These are phyloP conservation scores for Exocentrus adspersus DNA, from an alignment of 2,888 invertebrate genomes.

Conservation along the genomic window DNA sequence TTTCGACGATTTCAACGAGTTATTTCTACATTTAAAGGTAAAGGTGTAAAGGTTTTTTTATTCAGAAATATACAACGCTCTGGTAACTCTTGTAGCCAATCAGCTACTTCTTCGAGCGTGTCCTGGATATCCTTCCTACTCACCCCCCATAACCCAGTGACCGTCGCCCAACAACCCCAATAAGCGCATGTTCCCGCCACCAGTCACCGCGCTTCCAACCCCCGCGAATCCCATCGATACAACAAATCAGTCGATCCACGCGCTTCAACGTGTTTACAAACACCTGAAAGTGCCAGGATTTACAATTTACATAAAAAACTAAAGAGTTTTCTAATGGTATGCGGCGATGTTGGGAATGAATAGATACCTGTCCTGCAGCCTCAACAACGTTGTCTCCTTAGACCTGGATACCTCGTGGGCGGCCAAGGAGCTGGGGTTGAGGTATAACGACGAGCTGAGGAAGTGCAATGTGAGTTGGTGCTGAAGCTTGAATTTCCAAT, in stretches of 20 bases:
- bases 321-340: no score
- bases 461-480: no score
- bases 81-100: no score
- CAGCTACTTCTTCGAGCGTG: no score
- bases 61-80: no score
- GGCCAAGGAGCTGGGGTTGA: constrained; percentile 65
- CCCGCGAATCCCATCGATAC: constrained; percentile 15
- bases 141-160: constrained; percentile 12
- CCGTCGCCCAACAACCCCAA: constrained; percentile 5
- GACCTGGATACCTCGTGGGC: constrained; percentile 70
- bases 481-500: no score
- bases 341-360: constrained; percentile 51
- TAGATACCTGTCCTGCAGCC: constrained; percentile 56
- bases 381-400: constrained; percentile 64
- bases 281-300: no score
- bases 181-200: constrained; percentile 15
- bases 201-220: background rate
- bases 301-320: no score
- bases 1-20: no score
- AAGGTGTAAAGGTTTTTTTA: no score
- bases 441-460: constrained; percentile 32
- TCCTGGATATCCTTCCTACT: no score
- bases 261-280: constrained; percentile 13
- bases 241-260: constrained; percentile 13
- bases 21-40: no score